These are phyloP conservation scores for Vanessa cardui DNA, from an alignment of 2,888 invertebrate species.

Conservation along the genomic window DNA sequence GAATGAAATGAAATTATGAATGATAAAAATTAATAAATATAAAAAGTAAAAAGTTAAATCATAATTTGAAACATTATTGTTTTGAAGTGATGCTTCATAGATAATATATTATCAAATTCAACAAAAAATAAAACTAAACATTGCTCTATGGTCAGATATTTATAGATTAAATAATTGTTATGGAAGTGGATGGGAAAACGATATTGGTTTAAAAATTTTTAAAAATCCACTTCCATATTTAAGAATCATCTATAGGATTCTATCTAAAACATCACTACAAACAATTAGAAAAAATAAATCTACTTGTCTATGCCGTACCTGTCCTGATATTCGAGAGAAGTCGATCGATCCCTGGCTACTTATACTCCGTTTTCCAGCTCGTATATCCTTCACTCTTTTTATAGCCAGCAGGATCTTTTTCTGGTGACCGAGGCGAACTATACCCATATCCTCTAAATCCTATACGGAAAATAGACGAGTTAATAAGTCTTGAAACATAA, in stretches of 20 bases:
- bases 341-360: constrained; percentile 77
- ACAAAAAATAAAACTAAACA: constrained; percentile 14
- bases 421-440: constrained; percentile 97
- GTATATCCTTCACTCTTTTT: constrained; percentile 96
- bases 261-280: constrained; percentile 77
- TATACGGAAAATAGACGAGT: constrained; percentile 41
- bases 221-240: constrained; percentile 55
- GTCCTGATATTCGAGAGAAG: constrained; percentile 74
- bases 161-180: constrained; percentile 34
- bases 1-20: constrained; percentile 53
- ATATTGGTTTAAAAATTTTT: not conserved
- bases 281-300: constrained; percentile 41
- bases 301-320: constrained; percentile 64
- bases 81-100: constrained; percentile 73
- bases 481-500: not conserved
- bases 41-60: constrained; percentile 47
- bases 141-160: constrained; percentile 21
- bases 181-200: constrained; percentile 52
- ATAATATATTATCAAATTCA: constrained; percentile 41
- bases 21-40: constrained; percentile 41
- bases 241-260: constrained; percentile 56
- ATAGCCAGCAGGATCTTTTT: constrained; percentile 99
- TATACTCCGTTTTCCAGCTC: constrained; percentile 90
- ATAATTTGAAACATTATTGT: constrained; percentile 43
- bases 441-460: constrained; percentile 98